Evolutionary conservation across 1,140 invertebrate species (phyloP).

Genomic region (Brachystomella parvula): DNA sequence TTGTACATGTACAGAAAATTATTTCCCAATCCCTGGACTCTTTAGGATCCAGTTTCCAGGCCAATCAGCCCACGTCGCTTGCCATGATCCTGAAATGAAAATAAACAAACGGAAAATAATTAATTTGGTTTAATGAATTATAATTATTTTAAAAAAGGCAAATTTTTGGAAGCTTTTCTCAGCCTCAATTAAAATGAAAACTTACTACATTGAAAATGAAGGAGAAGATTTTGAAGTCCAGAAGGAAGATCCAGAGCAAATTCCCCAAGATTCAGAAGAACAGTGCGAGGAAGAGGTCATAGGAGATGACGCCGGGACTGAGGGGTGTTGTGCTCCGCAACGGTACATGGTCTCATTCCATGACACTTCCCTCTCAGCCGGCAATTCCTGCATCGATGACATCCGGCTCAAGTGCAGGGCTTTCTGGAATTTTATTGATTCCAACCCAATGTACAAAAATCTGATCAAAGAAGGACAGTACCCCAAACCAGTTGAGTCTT

Average conservation of each 20-base stretch:
- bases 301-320: not conserved
- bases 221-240: not conserved
- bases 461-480: not conserved
- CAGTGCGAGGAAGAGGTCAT: not conserved
- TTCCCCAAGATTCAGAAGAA: not conserved
- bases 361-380: not conserved
- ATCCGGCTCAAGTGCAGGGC: not conserved
- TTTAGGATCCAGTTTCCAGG: too few species aligned
- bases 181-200: too few species aligned
- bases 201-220: not conserved
- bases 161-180: too few species aligned
- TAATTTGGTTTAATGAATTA: too few species aligned
- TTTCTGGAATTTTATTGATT: not conserved
- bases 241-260: not conserved
- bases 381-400: not conserved
- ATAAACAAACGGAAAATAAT: too few species aligned
- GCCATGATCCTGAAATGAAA: too few species aligned
- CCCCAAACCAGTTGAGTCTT: too few species aligned
- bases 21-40: too few species aligned
- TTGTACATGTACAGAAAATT: too few species aligned
- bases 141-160: too few species aligned
- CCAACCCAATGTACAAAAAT: not conserved
- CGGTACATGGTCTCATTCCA: not conserved
- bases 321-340: not conserved
- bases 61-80: too few species aligned